Evolutionary conservation across 2,888 invertebrate genomes (phyloP).

Genomic region (Candidula unifasciata): DNA sequence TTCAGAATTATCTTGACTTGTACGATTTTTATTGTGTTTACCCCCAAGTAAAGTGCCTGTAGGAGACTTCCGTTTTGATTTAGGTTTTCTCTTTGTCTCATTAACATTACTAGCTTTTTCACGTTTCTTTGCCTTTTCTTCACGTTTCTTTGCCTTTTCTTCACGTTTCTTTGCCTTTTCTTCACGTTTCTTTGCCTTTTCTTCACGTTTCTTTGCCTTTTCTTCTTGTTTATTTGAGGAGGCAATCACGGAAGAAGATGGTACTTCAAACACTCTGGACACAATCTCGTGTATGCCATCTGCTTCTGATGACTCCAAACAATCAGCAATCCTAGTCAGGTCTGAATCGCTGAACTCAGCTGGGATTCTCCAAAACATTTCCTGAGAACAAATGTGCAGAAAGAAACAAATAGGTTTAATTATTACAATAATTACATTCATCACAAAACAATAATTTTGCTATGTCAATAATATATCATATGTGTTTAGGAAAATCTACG

Average conservation of each 20-base stretch:
- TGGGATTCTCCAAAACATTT: conserved; percentile 92
- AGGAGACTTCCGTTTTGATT: conserved; percentile 49
- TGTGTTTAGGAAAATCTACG: too few species aligned
- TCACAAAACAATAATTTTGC: background rate
- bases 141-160: conserved; percentile 10
- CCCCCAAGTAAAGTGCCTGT: conserved; percentile 13
- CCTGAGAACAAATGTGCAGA: conserved; percentile 80
- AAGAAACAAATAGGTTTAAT: background rate
- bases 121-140: background rate
- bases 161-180: conserved; percentile 49
- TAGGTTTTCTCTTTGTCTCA: conserved; percentile 31
- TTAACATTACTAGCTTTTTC: conserved; percentile 22
- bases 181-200: too few species aligned
- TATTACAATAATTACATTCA: background rate
- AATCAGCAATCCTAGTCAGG: conserved; percentile 82
- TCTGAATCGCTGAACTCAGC: conserved; percentile 81
- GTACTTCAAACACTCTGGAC: conserved; percentile 33
- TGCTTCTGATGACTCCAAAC: conserved; percentile 80
- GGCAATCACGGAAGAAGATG: background rate
- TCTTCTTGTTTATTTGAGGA: conserved; percentile 50
- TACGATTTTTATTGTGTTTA: conserved; percentile 43
- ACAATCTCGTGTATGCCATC: conserved; percentile 58
- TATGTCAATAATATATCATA: background rate
- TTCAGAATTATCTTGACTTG: conserved; percentile 56
- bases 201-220: conserved; percentile 51